Conservation (phyloP, 2,888 invertebrate genomes). For the Disparrhopalites patrizii region DNA sequence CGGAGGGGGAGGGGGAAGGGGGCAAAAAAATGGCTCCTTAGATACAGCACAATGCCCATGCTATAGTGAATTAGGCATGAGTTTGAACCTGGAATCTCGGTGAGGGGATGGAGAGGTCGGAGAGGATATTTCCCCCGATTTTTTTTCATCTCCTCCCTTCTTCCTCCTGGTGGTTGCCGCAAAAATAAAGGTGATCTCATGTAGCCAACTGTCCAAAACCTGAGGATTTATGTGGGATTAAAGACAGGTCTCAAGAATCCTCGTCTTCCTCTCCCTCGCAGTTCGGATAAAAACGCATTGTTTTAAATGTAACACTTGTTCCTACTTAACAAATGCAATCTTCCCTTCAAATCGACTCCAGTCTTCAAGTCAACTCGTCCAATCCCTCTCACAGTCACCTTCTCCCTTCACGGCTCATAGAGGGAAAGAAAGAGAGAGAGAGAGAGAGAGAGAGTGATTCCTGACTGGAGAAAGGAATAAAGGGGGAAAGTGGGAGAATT, state of each 20-base stretch:
- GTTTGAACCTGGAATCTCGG: no score
- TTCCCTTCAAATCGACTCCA: neutral
- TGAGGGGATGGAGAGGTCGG: no score
- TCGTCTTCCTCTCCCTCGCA: neutral
- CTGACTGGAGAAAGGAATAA: neutral
- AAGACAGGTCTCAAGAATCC: neutral
- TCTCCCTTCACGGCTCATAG: no score
- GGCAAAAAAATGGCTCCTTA: no score
- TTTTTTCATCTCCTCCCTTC: no score
- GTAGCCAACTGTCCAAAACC: constrained; percentile 7
- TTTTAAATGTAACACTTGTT: neutral
- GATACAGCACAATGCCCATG: no score
- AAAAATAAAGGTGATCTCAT: no score
- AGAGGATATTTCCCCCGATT: no score
- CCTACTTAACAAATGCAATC: neutral
- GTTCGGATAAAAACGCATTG: neutral
- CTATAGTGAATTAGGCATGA: no score
- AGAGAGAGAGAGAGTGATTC: neutral
- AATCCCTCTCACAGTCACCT: no score
- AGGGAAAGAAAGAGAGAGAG: neutral
- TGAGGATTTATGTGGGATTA: constrained; percentile 12
- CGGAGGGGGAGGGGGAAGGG: no score
- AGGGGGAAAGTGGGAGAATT: neutral
- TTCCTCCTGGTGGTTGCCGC: no score
- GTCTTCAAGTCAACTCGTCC: neutral